Evolutionary conservation across 2,113 vertebrate species (phyloP).

Genomic region (Charina bottae): DNA sequence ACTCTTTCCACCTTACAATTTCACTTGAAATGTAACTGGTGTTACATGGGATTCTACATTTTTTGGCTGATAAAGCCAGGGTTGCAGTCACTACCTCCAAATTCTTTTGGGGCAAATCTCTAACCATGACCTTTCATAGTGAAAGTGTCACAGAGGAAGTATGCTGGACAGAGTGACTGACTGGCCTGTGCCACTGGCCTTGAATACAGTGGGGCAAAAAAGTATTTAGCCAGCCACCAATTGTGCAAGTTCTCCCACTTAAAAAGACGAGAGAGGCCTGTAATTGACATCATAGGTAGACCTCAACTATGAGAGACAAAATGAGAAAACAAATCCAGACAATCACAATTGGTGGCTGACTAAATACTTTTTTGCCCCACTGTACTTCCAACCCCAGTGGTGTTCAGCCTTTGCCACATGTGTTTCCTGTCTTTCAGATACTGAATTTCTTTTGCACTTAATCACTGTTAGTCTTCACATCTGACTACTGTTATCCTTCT

Average conservation of each 20-base stretch:
- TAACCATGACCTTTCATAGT: not conserved
- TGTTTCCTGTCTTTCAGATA: not conserved
- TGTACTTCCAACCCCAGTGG: no score
- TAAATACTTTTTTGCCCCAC: no score
- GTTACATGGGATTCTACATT: not conserved
- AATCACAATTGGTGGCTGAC: no score
- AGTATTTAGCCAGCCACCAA: no score
- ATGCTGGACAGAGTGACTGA: not conserved
- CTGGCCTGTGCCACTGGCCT: not conserved
- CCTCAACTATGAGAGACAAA: no score
- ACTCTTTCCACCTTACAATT: not conserved
- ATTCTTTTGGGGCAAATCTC: not conserved
- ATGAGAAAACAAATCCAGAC: no score
- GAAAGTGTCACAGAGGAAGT: not conserved
- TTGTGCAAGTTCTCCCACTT: no score
- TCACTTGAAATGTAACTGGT: not conserved
- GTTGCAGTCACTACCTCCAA: not conserved
- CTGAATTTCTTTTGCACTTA: not conserved
- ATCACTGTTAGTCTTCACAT: not conserved
- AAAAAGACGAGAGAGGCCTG: no score
- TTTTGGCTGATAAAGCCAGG: not conserved
- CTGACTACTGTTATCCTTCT: not conserved
- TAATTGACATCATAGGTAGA: no score
- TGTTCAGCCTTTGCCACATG: not conserved
- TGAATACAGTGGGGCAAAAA: no score